Percentiles rank a stretch among this genome's conserved stretches.
These are phyloP conservation scores for Lytechinus pictus DNA, from an alignment of 35 echinoderm and acorn worm genomes.

Conservation along the genomic window DNA sequence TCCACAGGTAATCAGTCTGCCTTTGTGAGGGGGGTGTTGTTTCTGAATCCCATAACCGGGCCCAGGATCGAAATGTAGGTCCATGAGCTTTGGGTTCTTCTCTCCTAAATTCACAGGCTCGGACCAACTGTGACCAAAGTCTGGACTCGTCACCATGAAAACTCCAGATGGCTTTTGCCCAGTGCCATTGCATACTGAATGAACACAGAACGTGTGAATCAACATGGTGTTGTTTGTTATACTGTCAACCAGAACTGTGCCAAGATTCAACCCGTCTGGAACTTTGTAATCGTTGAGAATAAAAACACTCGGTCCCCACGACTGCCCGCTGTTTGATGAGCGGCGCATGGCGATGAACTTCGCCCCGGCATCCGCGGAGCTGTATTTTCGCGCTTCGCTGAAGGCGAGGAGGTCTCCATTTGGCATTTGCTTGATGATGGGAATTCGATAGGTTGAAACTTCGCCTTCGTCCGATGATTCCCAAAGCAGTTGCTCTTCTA, in stretches of 20 bases:
- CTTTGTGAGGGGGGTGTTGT: conserved; percentile 70
- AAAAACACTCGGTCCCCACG: conserved; percentile 52
- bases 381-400: conserved; percentile 73
- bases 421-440: conserved; percentile 64
- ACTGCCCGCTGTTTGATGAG: conserved; percentile 41
- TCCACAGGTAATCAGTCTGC: conserved; percentile 84
- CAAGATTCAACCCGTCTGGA: conserved; percentile 81
- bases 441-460: conserved; percentile 71
- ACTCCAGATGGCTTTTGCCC: conserved; percentile 48
- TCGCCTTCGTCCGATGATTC: conserved; percentile 48
- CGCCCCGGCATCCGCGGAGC: conserved; percentile 58
- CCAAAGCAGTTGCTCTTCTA: conserved; percentile 72
- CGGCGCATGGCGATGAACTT: conserved; percentile 80
- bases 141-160: conserved; percentile 63
- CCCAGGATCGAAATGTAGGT: conserved; percentile 65
- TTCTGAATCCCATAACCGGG: conserved; percentile 99
- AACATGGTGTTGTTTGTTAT: conserved; percentile 66
- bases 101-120: conserved; percentile 62
- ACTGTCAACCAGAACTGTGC: conserved; percentile 66
- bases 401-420: conserved; percentile 84
- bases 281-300: conserved; percentile 67
- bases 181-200: conserved; percentile 50
- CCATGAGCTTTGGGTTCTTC: conserved; percentile 54
- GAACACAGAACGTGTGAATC: conserved; percentile 81
- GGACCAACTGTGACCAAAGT: conserved; percentile 80